These are phyloP conservation scores for Heteromyza rotundicornis DNA, from an alignment of 2,888 invertebrate genomes.

Conservation along the genomic window DNA sequence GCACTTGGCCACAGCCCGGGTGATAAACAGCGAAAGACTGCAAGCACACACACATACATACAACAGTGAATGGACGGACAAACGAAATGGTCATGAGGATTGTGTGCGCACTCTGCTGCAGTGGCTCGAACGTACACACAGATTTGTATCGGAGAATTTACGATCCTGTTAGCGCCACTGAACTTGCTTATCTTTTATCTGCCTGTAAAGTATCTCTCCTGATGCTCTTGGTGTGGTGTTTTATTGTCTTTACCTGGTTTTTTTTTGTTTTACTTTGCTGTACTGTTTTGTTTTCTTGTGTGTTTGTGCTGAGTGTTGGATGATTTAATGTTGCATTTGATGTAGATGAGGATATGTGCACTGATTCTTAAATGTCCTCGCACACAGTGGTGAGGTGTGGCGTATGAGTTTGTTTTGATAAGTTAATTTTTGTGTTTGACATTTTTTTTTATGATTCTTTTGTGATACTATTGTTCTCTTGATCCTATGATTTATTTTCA, in stretches of 20 bases:
- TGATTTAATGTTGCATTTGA: background rate
- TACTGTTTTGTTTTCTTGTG: no score
- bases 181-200: constrained; percentile 29
- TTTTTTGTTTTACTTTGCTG: no score
- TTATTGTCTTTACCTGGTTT: background rate
- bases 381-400: no score
- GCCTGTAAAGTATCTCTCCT: background rate
- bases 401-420: no score
- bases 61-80: background rate
- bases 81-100: background rate
- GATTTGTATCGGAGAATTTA: constrained; percentile 52
- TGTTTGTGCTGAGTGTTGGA: background rate
- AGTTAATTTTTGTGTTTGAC: no score
- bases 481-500: no score
- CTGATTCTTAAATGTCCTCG: no score
- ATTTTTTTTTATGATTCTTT: no score
- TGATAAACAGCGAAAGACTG: no score
- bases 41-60: background rate
- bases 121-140: constrained; percentile 16
- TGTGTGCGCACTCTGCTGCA: constrained; percentile 3
- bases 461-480: no score
- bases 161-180: constrained; percentile 57
- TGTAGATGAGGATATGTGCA: no score
- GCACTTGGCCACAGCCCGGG: no score
- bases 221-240: background rate